Percentiles rank a stretch among this genome's conserved stretches.
These are phyloP conservation scores for Plebejus argus DNA, from an alignment of 2,888 invertebrate genomes.

Conservation along the genomic window DNA sequence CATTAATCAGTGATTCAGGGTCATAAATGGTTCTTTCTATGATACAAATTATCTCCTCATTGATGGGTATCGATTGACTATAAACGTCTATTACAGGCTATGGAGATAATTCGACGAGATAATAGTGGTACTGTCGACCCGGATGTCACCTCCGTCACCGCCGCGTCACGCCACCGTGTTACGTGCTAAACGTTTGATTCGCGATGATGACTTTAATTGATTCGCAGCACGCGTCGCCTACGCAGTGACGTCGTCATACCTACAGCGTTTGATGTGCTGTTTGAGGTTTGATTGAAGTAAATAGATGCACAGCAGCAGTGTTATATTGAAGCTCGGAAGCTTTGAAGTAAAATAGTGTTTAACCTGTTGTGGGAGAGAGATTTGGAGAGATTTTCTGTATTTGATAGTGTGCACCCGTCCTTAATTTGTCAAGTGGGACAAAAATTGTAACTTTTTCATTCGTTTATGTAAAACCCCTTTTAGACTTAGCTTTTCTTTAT, in stretches of 20 bases:
- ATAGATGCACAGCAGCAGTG: not conserved
- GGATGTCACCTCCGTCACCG: conserved; percentile 14
- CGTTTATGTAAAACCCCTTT: no score
- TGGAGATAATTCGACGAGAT: not conserved
- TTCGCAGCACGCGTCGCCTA: conserved; percentile 64
- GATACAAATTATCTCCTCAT: no score
- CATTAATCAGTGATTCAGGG: no score
- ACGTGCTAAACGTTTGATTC: conserved; percentile 49
- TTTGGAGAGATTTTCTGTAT: no score
- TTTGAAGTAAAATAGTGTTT: no score
- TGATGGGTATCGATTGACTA: not conserved
- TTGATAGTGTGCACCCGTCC: no score
- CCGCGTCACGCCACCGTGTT: conserved; percentile 67
- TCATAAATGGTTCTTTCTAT: no score
- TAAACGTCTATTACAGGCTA: not conserved
- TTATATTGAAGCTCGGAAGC: no score
- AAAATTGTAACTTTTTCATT: no score
- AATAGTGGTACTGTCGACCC: not conserved
- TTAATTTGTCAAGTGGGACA: no score
- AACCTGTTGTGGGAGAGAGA: no score
- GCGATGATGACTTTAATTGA: conserved; percentile 53
- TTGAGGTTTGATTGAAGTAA: not conserved
- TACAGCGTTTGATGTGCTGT: conserved; percentile 34
- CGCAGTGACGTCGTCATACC: conserved; percentile 49
- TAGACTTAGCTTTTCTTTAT: no score